Conservation (phyloP, 2,888 invertebrate species). For the Baccha elongata region DNA sequence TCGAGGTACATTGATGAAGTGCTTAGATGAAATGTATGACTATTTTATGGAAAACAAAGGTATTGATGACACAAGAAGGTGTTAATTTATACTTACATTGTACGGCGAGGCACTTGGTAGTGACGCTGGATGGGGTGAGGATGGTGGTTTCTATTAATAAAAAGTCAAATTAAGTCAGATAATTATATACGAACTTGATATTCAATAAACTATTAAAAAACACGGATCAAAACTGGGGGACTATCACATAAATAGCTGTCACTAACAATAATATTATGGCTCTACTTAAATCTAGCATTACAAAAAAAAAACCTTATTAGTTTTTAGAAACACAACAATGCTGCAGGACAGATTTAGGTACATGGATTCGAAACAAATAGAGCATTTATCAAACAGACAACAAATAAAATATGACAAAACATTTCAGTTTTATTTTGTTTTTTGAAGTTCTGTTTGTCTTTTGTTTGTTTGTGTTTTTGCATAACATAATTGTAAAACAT, state of each 20-base stretch:
- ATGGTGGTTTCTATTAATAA: conserved; percentile 80
- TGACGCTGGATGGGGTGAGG: conserved; percentile 81
- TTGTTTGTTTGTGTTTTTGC: conserved; percentile 30
- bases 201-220: too few relatives aligned
- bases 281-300: not conserved
- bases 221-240: too few relatives aligned
- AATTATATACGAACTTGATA: not conserved
- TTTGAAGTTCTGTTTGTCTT: conserved; percentile 39
- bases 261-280: not conserved
- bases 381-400: conserved; percentile 35
- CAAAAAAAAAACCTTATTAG: not conserved
- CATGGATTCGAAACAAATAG: conserved; percentile 34
- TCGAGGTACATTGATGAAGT: too few relatives aligned
- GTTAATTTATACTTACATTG: conserved; percentile 79
- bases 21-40: too few relatives aligned
- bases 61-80: too few relatives aligned
- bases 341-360: conserved; percentile 45
- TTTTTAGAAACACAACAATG: conserved; percentile 52
- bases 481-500: conserved; percentile 35
- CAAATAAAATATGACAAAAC: conserved; percentile 32
- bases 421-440: conserved; percentile 38
- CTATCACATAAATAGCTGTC: not conserved
- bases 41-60: too few relatives aligned
- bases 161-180: conserved; percentile 38
- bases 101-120: conserved; percentile 81